These are phyloP conservation scores for Sitta carolinensis DNA, from an alignment of 2,797 vertebrate genomes.

Conservation along the genomic window DNA sequence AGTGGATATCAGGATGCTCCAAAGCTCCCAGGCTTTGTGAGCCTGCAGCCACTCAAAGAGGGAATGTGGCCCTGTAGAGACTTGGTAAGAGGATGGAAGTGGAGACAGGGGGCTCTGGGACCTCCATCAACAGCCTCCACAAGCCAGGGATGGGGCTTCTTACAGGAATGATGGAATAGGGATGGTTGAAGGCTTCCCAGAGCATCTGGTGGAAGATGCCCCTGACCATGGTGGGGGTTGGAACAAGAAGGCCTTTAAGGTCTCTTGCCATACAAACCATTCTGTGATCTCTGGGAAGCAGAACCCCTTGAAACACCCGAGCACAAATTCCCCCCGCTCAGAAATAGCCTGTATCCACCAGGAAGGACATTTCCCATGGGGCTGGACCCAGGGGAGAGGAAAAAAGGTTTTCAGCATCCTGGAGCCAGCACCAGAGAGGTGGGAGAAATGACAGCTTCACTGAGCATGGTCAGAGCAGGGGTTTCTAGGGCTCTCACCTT, in stretches of 20 bases:
- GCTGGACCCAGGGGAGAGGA: not conserved
- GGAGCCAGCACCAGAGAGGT: not conserved
- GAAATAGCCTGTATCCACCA: not conserved
- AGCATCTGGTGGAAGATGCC: not conserved
- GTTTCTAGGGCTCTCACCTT: conserved; percentile 67
- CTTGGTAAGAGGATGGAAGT: not conserved
- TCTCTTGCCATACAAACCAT: not conserved
- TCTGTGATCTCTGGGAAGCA: not conserved
- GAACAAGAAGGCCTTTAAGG: not conserved
- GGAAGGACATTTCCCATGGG: not conserved
- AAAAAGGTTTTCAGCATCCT: not conserved
- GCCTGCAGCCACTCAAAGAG: not conserved
- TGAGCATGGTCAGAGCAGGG: not conserved
- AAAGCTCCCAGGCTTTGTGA: not conserved
- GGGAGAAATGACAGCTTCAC: not conserved
- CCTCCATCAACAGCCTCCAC: not conserved
- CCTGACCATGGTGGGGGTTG: not conserved
- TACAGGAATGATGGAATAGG: not conserved
- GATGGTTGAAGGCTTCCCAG: not conserved
- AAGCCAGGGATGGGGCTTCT: not conserved
- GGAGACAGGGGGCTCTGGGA: not conserved
- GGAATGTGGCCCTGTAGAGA: not conserved
- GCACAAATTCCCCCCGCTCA: not conserved
- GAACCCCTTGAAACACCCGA: not conserved
- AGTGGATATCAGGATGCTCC: not conserved